Base-by-base conservation (phyloP, 2,113 vertebrate genomes). In the Ivindomyrus marchei region DNA sequence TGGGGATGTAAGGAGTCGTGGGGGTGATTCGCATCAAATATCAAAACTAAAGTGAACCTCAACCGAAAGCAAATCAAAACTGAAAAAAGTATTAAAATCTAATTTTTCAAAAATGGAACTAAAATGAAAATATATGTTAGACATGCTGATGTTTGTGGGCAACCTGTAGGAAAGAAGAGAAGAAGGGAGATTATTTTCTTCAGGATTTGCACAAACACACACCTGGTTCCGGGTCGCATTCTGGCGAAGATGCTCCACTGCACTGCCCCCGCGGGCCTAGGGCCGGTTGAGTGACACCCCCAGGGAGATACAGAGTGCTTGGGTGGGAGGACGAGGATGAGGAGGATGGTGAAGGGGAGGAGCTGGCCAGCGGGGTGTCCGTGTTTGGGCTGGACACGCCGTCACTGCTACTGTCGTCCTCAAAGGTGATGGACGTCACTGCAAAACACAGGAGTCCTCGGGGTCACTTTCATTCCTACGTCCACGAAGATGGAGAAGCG, bases 141-240 rank as follows among this genome's bases (percentile, higher is more conserved):
- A 31, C 3, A 31, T 31, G 62, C 1, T 70, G 62, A 70, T 31
- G n/a, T 70, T 31, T 70, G n/a, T 70, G 27, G 62, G 62, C 10
- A 31, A 70, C 9, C 92, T 89, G 89, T 89, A 91, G 89, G 90
- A 21, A 91, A 58, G 42, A 91, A 91, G 90, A 70, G n/a, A 66
- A n/a, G 50, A 66, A 39, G 46, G 87, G 19, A 0, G 21, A 58
- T 58, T 58, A 27, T 88, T 74, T 21, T 7, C n/a, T 36, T 74
- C 45, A 56, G 46, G 13, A 27, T 31, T 53, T 15, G 39, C 88
- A 56, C 31, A 49, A 17, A 45, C 62, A 88, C 93, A 58, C 93
- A 99, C 98, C 98, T 98, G 98, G 95, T 90, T 99, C 98, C 56
- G 96, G 96, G 90, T 99, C 98, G 0, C 98, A 99, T 89, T 99